Conservation (phyloP, 2,797 vertebrate genomes). For the Sphenopsis melanotis region DNA sequence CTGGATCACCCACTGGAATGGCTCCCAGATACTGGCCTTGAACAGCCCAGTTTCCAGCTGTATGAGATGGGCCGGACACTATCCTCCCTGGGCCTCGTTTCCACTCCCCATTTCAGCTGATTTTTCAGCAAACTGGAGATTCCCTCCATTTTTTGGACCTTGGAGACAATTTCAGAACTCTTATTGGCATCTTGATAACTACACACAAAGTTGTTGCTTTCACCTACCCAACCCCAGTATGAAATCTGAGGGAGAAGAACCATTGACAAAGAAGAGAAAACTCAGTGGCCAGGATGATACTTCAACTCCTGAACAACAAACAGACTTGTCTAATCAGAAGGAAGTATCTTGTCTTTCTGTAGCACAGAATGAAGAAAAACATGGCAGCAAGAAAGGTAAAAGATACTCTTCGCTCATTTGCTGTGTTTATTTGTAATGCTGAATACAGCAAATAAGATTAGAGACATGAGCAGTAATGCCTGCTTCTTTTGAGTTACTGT, state of each 20-base stretch:
- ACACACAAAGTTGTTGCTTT: conserved; percentile 62
- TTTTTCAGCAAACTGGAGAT: conserved; percentile 63
- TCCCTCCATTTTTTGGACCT: conserved; percentile 49
- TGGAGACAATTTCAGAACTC: conserved; percentile 48
- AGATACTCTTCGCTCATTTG: not conserved
- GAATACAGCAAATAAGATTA: not conserved
- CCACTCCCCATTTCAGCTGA: conserved; percentile 54
- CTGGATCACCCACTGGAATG: conserved; percentile 65
- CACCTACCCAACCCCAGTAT: conserved; percentile 74
- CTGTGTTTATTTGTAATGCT: not conserved
- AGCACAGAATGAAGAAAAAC: not conserved
- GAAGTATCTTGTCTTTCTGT: not conserved
- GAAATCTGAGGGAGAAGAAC: conserved; percentile 75
- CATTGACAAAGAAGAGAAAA: conserved; percentile 81
- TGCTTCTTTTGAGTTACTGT: not conserved
- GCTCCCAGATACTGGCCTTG: conserved; percentile 56
- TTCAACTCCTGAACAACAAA: conserved; percentile 5
- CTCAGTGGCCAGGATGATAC: conserved; percentile 56
- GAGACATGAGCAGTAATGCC: not conserved
- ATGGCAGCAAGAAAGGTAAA: conserved; percentile 9
- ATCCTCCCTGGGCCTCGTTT: conserved; percentile 59
- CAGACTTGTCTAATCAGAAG: not conserved
- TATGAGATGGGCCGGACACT: conserved; percentile 66
- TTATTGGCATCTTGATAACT: conserved; percentile 52
- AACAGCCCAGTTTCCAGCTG: conserved; percentile 60